Evolutionary conservation across 2,113 vertebrate species (phyloP), one percentile per base, ranked within the genome.

Genomic region (Microcebus griseorufus): DNA sequence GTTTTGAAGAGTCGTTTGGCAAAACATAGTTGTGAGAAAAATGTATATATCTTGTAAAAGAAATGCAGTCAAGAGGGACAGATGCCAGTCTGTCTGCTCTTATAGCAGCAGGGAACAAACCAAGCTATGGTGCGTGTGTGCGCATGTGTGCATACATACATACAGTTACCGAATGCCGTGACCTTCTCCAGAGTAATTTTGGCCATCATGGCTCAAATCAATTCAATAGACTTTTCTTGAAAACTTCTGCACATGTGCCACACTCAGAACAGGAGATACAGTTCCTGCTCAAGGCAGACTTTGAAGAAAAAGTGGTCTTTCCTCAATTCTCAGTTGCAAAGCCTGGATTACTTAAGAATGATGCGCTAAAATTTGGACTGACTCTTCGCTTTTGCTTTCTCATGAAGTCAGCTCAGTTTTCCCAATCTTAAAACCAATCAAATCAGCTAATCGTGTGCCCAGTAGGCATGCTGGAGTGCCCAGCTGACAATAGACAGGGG

Each of bases 111-210:
- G 34, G n/a, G 58, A 20, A 20, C 20, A 11, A 14, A 9, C 5
- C 5, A 34, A 16, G 17, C 75, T 9, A 0, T 10, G 39, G 23
- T 1, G 0, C n/a, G 11, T 0, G 2, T 6, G 32, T 0, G 9
- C 25, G 29, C 23, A 10, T 73, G 22, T 23, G 1, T 0, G 11
- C 20, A 11, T 5, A 12, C 45, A 32, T 29, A 3, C 9, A 9
- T 29, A 34, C 2, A 16, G 58, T 45, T 39, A 69, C 25, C 10
- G 8, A 6, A 51, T 5, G 42, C 29, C 42, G 34, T 34, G 14
- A 12, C 13, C 76, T 16, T 25, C 16, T 67, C 65, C 27, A 5
- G 53, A 42, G 20, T 62, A 42, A 39, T 12, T 82, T n/a, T 64
- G 48, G 14, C 65, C 64, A 14, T n/a, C 32, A 11, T 6, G 7